Conservation (phyloP, 2,797 vertebrate genomes). For the Phoxinus dragarum region DNA sequence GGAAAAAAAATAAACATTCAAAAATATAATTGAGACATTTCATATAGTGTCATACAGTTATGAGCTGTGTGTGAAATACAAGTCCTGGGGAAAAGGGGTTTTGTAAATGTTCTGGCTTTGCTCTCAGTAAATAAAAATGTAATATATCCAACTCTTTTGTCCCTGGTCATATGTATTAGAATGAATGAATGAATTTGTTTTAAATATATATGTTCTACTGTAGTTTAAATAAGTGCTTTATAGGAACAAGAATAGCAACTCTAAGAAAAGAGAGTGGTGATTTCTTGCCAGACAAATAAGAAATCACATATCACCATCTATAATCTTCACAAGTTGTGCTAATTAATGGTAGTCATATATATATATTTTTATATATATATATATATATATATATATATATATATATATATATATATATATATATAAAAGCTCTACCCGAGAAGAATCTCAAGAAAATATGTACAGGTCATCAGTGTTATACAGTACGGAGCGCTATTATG, state of each 20-base stretch:
- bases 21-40: neutral
- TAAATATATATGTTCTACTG: neutral
- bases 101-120: conserved; percentile 32
- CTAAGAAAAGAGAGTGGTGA: neutral
- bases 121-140: conserved; percentile 1
- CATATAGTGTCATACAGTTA: neutral
- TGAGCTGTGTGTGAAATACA: neutral
- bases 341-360: neutral
- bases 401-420: too few relatives aligned
- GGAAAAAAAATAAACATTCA: neutral
- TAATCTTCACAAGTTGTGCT: neutral
- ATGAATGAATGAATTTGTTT: neutral
- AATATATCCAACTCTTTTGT: neutral
- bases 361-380: too few relatives aligned
- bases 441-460: neutral
- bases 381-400: too few relatives aligned
- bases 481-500: neutral
- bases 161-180: neutral
- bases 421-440: too few relatives aligned
- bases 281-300: neutral
- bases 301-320: neutral
- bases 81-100: neutral
- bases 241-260: neutral
- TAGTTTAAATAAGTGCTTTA: neutral
- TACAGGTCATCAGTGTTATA: neutral